Base-by-base conservation (phyloP, 2,888 invertebrate genomes). In the Noctua fimbriata region DNA sequence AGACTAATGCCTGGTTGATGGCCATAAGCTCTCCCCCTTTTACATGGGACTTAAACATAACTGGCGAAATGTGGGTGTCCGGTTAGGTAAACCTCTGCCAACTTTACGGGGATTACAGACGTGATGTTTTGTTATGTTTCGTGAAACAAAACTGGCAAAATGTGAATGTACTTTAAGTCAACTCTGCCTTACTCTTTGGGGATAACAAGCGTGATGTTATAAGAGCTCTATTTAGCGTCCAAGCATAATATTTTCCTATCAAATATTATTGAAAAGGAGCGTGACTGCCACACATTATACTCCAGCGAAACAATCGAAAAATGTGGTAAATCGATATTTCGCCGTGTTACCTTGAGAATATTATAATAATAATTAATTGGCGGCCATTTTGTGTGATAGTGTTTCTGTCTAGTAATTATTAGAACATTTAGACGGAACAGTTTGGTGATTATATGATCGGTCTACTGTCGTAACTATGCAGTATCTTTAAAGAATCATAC, bases 201-300 rank as follows among this genome's bases (percentile, higher is more conserved):
- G 32, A 21, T 32, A 65, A 10, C 21, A 21, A 1, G 18, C 21
- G 2, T 65, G 32, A 36, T 36, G 21, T 65, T 21, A 36, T 36
- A 65, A 65, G 21, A 65, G 32, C 10, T 65, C 21, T 14, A 2
- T 4, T 36, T 4, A 58, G 12, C 24, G 4, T 24, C 32, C 12
- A 24, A 44, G 32, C 41, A 36, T 16, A 49, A 72, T 47, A 77
- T 69, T 82, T 72, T 76, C 58, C 73, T 16, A 75, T 66, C 4
- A 69, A 77, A 65, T 73, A 76, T 72, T 82, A 83, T 65, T 67
- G 66, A 74, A 83, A 58, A 69, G 16, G 41, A 78, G 83, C 87
- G 84, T 84, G 87, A 86, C 84, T 78, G 12, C 63, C 52, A 78
- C 65, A 84, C 86, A 84, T 84, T 86, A 84, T 55, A 60, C 32